Evolutionary conservation across 1,140 invertebrate species (phyloP), one percentile per base, ranked within the genome.

Genomic region (Laupala kohalensis): DNA sequence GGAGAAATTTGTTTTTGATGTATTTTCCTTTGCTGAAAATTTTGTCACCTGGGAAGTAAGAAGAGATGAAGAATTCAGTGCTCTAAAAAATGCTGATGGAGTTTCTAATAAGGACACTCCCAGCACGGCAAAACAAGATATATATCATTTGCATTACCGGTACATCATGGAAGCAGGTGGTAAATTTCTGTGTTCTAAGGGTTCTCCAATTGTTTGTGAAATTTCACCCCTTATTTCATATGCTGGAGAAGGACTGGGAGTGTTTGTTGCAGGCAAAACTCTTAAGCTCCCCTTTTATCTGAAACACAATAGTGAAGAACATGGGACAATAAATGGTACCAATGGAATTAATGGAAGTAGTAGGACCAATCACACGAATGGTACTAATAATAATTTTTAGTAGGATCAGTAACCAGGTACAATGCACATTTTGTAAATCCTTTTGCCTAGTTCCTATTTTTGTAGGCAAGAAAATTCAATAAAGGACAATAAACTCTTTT

Each of bases 1-100:
- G 79, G 98, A 99, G 77, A 99, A 99, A 82, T 99, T 99, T 81
- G 91, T 99, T 3, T 99, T 99, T 79, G 98, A 99, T 83, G 96
- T 98, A 0, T 99, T 99, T 79, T 90, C 92, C 77, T 97, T 95
- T 80, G 86, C 95, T 0, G 86, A 92, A 80, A 92, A 90, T 75
- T 95, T 99, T 78, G 93, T 91, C 24, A 93, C 93, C 4, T 95
- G 96, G 90, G 94, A 98, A 85, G 96, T 97, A 0, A 84, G 90
- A 0, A 85, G 97, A 67, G 90, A 96, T 75, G 90, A 92, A 72
- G 97, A 99, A 79, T 99, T 99, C 79, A 96, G 96, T 77, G 95
- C 97, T 0, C 79, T 99, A 73, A 99, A 99, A 80, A 99, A 99
- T 84, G 85, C 91, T 4, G 92, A 98, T 80, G 37, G 37, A 13